Base-by-base conservation (phyloP, 1,140 invertebrate species). In the Caenorhabditis briggsae region DNA sequence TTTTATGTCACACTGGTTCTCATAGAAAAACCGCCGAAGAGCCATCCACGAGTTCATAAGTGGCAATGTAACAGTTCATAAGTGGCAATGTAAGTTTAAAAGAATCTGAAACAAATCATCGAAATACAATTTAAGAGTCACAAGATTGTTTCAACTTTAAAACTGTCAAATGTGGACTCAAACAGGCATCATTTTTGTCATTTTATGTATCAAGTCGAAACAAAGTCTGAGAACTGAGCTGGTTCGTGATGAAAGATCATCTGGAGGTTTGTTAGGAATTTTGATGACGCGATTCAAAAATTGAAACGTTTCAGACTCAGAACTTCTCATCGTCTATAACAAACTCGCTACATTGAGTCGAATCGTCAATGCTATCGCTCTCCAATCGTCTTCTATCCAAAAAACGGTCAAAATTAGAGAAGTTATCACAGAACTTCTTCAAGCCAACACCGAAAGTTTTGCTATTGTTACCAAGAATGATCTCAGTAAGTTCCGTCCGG, bases 121-220 rank as follows among this genome's bases (percentile, higher is more conserved):
- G 33, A 33, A 33, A 33, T 33, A 14, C 16, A 20, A 58, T 58
- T 58, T 58, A 14, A 58, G 56, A 58, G 20, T 58, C 56, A 9
- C 16, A n/a, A 8, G 5, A 58, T 58, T 20, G 8, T 58, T n/a
- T 58, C 8, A 53, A 53, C 16, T 58, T 20, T 8, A n/a, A 58
- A 58, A 16, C n/a, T 58, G n/a, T 58, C n/a, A 18, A 58, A 58
- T 58, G 56, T 58, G 56, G 56, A 58, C n/a, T n/a, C 20, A 58
- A 18, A 58, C 5, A 58, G 56, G 20, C 56, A n/a, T 58, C 20
- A 58, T 58, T 58, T 58, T 58, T 8, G 16, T 58, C 8, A 8
- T 58, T 58, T n/a, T 58, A n/a, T 58, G 20, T 20, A n/a, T 58
- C n/a, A n/a, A 18, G n/a, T 58, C 20, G n/a, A 20, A 58, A 5